A percentile compares a stretch with the other conserved stretches of the same genome.
These are phyloP conservation scores for Pseudorasbora parva DNA, from an alignment of 2,113 vertebrate genomes.

Conservation along the genomic window DNA sequence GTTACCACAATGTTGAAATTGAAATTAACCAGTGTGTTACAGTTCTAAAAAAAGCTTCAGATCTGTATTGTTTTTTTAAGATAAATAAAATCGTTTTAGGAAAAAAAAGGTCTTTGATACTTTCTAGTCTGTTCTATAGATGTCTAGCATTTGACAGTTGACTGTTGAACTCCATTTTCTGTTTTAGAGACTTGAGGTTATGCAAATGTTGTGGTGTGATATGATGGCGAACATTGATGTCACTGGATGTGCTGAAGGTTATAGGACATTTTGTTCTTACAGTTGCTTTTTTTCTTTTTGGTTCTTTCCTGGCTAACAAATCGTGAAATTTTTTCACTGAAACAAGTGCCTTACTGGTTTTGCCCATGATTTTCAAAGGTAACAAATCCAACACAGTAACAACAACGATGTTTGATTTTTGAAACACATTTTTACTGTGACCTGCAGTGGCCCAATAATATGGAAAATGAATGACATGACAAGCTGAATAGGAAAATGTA, in stretches of 20 bases:
- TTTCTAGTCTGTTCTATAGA: not conserved
- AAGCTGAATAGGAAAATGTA: not conserved
- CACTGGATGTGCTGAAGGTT: slow-evolving; percentile 27
- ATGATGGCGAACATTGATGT: slow-evolving; percentile 49
- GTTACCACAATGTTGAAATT: slow-evolving; percentile 65
- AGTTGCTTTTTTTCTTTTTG: not conserved
- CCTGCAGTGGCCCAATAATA: not conserved
- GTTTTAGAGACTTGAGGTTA: slow-evolving; percentile 59
- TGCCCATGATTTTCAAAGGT: not conserved
- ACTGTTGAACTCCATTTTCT: slow-evolving; percentile 35
- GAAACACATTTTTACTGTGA: not conserved
- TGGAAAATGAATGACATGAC: not conserved
- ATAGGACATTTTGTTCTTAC: slow-evolving; percentile 57
- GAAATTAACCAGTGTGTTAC: slow-evolving; percentile 71
- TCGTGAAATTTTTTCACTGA: not conserved
- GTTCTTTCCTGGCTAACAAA: not conserved
- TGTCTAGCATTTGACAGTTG: not conserved
- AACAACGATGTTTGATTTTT: not conserved
- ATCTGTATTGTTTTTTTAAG: slow-evolving; percentile 68
- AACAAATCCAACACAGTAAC: not conserved
- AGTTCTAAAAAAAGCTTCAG: slow-evolving; percentile 69
- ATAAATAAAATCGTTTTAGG: slow-evolving; percentile 72
- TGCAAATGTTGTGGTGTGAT: slow-evolving; percentile 58
- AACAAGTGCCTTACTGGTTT: not conserved
- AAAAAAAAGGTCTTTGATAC: not conserved